Evolutionary conservation across 2,888 invertebrate species (phyloP), one percentile per base, ranked within the genome.

Genomic region (Aquatica leii): DNA sequence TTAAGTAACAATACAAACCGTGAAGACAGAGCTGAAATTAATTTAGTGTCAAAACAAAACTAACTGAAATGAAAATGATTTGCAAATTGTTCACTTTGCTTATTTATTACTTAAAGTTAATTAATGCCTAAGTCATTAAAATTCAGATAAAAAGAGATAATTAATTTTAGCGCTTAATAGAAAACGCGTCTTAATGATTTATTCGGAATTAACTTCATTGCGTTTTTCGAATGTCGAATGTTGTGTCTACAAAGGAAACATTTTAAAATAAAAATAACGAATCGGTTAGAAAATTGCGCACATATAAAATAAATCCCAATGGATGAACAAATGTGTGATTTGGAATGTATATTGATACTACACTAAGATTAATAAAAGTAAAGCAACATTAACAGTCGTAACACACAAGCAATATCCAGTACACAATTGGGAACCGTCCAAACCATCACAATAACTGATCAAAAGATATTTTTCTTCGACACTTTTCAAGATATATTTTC

Each of bases 41-140:
- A 76, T 74, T 73, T 72, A 68, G 72, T 73, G 75, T 74, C 75
- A 74, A 73, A 75, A 75, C 72, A 72, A 74, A 74, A 71, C 67
- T 73, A 74, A 72, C 65, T 68, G 65, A 66, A 73, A 72, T 62
- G 71, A 70, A 74, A 74, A 73, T 71, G 73, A 74, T 74, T 74
- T 73, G 73, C 73, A 74, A 75, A 74, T 74, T 74, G 71, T 75
- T 74, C 69, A 65, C 48, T 69, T 69, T 63, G 63, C 60, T 74
- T 76, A 75, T 75, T 76, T 75, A 76, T 75, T 66, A 69, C 68
- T 63, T 65, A 65, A 59, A 68, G 69, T 71, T 75, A 74, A 76
- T 76, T 75, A 74, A 71, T 73, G 74, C 72, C 72, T 71, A 68
- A 67, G 66, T 70, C 67, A 72, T 74, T 72, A 74, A 73, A 71